Evolutionary conservation across 2,888 invertebrate genomes (phyloP), one percentile per base, ranked within the genome.

Genomic region (Parapristionchus giblindavisi): DNA sequence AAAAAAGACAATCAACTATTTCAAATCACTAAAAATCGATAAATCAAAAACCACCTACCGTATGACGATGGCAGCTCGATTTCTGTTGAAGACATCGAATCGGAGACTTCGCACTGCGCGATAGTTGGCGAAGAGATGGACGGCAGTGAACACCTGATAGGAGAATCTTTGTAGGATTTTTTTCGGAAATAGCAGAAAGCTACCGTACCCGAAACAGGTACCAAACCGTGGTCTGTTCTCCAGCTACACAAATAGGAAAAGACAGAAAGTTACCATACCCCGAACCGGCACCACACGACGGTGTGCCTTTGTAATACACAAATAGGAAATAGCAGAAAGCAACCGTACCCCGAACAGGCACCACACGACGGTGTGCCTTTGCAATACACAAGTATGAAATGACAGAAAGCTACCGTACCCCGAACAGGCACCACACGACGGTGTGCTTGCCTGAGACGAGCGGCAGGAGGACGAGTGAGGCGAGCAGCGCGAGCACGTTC

Each of bases 101-200:
- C 77, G 76, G 0, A 85, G 76, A 34, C 78, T 60, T 32, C 80
- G 66, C 3, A 86, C 85, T 6, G 85, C 85, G 5, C 76, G 75
- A 88, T 94, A 94, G 90, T 98, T 98, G 68, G 93, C 93, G 86
- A 92, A 92, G 24, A 98, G 90, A 90, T 98, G 97, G 24, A 94
- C 88, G 48, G 91, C 82, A 51, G 94, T 93, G 88, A 95, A 92
- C 17, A 92, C 43, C 79, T 79, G 73, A 48, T 75, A 77, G n/a
- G n/a, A n/a, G n/a, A n/a, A n/a, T n/a, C n/a, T n/a, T n/a, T n/a
- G n/a, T n/a, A n/a, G n/a, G n/a, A n/a, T n/a, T n/a, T n/a, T n/a
- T n/a, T n/a, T n/a, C n/a, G n/a, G n/a, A n/a, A n/a, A n/a, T n/a
- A 21, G 21, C 11, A 48, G 14, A 14, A 48, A 21, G 11, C 48